phyloP scores from a whole-genome alignment of 1,140 invertebrate species.

The Microvelia longipes region DNA sequence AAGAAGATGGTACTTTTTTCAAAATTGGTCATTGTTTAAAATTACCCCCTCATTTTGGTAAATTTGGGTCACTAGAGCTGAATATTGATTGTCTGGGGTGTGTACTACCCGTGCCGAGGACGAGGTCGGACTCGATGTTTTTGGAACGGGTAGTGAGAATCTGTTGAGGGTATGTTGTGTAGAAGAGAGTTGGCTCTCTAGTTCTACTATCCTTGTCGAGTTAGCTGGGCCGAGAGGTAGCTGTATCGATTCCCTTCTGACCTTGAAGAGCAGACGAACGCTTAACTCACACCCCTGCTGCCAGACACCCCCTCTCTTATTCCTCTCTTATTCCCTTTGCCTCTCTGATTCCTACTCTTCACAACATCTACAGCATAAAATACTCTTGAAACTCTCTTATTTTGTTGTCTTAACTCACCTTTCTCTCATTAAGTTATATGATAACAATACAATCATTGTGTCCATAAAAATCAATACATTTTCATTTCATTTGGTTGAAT shows the following conservation, averaged over 20 bases:
- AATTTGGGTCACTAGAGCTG: background rate
- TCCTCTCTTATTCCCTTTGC: background rate
- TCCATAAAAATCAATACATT: too few relatives aligned
- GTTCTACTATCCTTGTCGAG: background rate
- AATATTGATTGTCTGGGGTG: background rate
- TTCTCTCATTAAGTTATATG: too few relatives aligned
- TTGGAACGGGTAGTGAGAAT: background rate
- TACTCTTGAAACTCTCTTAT: too few relatives aligned
- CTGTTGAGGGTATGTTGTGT: background rate
- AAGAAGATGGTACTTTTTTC: too few relatives aligned
- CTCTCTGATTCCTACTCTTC: background rate
- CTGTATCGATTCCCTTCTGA: background rate
- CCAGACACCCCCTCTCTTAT: background rate
- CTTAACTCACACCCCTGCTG: background rate
- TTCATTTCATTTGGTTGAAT: too few relatives aligned
- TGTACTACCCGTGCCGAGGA: background rate
- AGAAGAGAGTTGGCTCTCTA: background rate
- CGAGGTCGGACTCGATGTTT: background rate
- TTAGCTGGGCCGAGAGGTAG: background rate
- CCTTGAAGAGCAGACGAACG: background rate
- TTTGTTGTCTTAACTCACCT: too few relatives aligned
- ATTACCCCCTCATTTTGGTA: background rate
- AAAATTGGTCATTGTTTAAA: background rate
- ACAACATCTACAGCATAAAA: background rate
- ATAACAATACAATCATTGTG: too few relatives aligned